Evolutionary conservation across 2,888 invertebrate genomes (phyloP).

Genomic region (Caenorhabditis panamensis): DNA sequence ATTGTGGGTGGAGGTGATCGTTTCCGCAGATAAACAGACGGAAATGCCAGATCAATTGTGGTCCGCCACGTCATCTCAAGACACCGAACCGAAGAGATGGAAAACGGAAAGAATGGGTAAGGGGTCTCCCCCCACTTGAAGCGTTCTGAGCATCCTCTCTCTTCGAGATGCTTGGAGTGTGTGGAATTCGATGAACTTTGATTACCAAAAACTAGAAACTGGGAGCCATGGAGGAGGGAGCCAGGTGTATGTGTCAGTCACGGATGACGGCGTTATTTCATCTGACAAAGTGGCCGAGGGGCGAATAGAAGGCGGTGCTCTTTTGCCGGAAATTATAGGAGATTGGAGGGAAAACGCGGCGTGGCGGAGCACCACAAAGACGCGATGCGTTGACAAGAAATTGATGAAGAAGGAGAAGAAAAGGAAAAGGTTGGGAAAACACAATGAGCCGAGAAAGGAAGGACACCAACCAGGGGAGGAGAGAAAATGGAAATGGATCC

Average conservation of each 20-base stretch:
- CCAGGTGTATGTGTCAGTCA: slow-evolving; percentile 51
- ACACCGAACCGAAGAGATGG: background rate
- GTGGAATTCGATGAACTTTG: slow-evolving; percentile 37
- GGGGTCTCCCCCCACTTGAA: background rate
- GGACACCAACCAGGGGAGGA: background rate
- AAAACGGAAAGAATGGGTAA: background rate
- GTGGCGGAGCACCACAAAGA: slow-evolving; percentile 19
- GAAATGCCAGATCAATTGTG: too few species aligned
- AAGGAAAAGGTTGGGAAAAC: slow-evolving; percentile 29
- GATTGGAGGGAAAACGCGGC: slow-evolving; percentile 19
- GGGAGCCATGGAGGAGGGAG: slow-evolving; percentile 3
- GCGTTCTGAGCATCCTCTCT: slow-evolving; percentile 3
- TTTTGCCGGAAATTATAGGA: slow-evolving; percentile 48
- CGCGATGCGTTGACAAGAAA: slow-evolving; percentile 19
- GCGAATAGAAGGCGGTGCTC: slow-evolving; percentile 10
- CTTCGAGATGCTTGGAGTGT: background rate
- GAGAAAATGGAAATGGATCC: slow-evolving; percentile 52
- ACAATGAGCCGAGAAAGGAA: slow-evolving; percentile 34
- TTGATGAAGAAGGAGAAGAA: slow-evolving; percentile 50
- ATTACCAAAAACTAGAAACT: slow-evolving; percentile 17
- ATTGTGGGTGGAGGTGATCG: slow-evolving; percentile 4
- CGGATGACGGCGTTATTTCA: slow-evolving; percentile 7
- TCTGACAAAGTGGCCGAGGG: background rate
- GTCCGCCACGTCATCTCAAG: background rate
- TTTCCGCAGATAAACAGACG: too few species aligned